phyloP scores from a whole-genome alignment of 1,140 invertebrate genomes.

The Diploscapter pachys region DNA sequence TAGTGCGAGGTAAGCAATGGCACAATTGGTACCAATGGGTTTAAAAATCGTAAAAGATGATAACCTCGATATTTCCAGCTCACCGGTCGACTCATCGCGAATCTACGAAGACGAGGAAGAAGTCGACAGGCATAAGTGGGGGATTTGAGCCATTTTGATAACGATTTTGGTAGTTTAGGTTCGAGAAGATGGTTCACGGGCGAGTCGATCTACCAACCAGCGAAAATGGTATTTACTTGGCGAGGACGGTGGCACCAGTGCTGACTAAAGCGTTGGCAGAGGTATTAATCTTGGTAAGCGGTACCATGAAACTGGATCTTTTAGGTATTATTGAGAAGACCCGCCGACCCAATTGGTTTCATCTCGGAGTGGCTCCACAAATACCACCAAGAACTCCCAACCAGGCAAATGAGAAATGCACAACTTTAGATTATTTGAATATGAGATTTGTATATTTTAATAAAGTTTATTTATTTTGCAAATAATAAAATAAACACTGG shows the following conservation, averaged over 20 bases:
- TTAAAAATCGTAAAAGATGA: not conserved
- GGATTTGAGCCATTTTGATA: no score
- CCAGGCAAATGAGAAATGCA: conserved; percentile 21
- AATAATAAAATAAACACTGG: no score
- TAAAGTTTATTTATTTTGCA: no score
- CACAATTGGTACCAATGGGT: no score
- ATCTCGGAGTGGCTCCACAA: conserved; percentile 55
- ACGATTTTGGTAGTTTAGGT: conserved; percentile 19
- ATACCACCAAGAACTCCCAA: conserved; percentile 44
- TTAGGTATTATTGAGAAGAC: conserved; percentile 45
- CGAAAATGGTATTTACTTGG: conserved; percentile 57
- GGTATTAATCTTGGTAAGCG: conserved; percentile 27
- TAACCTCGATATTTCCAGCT: conserved; percentile 34
- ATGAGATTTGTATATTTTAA: conserved; percentile 1
- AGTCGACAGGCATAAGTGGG: conserved; percentile 30
- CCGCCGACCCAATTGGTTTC: conserved; percentile 55
- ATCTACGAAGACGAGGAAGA: conserved; percentile 48
- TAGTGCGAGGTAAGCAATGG: conserved; percentile 13
- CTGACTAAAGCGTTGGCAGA: conserved; percentile 57
- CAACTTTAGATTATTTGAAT: not conserved
- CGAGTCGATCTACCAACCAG: conserved; percentile 55
- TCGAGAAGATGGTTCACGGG: conserved; percentile 50
- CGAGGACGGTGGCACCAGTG: conserved; percentile 56
- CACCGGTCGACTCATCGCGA: conserved; percentile 42
- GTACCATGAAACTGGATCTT: conserved; percentile 1